phyloP scores from a whole-genome alignment of 2,797 vertebrate genomes.

The Serranus cabrilla region DNA sequence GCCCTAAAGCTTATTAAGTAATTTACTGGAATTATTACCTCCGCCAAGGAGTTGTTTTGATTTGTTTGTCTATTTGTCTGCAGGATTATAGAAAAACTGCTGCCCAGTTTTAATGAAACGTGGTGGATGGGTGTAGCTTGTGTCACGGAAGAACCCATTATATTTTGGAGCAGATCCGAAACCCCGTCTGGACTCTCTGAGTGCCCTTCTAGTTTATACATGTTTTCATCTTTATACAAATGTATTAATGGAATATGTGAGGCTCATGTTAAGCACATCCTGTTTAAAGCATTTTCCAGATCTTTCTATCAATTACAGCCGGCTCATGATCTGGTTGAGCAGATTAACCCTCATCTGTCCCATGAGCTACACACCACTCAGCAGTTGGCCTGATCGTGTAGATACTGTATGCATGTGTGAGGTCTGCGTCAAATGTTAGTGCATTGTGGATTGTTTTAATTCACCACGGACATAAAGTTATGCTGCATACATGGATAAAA shows the following conservation, averaged over 20 bases:
- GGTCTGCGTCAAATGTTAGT: background rate
- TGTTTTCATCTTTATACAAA: background rate
- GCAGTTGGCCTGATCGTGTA: conserved; percentile 37
- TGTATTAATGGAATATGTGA: conserved; percentile 13
- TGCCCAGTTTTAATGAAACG: too few relatives aligned
- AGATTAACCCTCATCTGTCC: conserved; percentile 79
- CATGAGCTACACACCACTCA: conserved; percentile 36
- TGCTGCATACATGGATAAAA: background rate
- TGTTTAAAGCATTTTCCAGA: conserved; percentile 64
- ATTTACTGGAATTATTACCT: background rate
- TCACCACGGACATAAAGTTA: background rate
- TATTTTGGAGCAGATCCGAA: too few relatives aligned
- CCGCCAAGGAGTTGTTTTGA: too few relatives aligned
- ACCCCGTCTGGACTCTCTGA: too few relatives aligned
- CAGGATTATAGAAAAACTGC: too few relatives aligned
- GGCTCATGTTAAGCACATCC: conserved; percentile 39
- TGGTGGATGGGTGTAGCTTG: too few relatives aligned
- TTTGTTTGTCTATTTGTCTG: too few relatives aligned
- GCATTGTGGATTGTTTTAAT: background rate
- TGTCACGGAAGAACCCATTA: too few relatives aligned
- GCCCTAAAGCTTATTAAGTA: background rate
- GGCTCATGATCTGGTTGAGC: conserved; percentile 67
- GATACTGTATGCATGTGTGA: background rate
- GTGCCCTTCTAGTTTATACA: background rate
- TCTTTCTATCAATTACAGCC: conserved; percentile 69